Percentiles rank a stretch among this genome's conserved stretches.
phyloP scores from a whole-genome alignment of 1,140 invertebrate genomes.

The Drosophila tani region DNA sequence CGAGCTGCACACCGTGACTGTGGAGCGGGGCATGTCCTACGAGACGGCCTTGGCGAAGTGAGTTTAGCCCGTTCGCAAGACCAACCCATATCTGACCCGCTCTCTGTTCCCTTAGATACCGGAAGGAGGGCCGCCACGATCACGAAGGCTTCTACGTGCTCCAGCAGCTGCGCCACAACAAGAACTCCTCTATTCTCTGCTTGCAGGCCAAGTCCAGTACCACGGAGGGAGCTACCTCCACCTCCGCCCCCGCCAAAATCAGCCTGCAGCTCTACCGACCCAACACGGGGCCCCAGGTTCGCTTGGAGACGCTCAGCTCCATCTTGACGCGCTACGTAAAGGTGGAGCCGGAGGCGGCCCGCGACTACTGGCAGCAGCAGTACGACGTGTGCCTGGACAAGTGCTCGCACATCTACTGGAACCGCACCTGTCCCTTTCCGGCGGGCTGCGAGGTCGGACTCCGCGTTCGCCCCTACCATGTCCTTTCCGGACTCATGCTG shows the following conservation, averaged over 20 bases:
- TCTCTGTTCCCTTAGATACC: conserved; percentile 19
- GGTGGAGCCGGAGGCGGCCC: conserved; percentile 37
- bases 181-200: conserved; percentile 61
- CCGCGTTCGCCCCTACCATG: conserved; percentile 61
- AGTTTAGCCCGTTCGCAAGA: conserved; percentile 40
- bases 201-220: conserved; percentile 7
- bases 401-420: conserved; percentile 67
- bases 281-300: conserved; percentile 67
- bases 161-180: conserved; percentile 44
- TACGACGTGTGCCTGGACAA: conserved; percentile 43
- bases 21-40: conserved; percentile 95
- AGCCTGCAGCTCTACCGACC: conserved; percentile 58
- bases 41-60: conserved; percentile 92
- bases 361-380: conserved; percentile 45
- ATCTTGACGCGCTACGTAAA: conserved; percentile 51
- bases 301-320: conserved; percentile 49
- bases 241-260: conserved; percentile 19
- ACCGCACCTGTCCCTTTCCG: conserved; percentile 37
- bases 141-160: conserved; percentile 65
- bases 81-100: neutral
- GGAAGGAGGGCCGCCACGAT: conserved; percentile 28
- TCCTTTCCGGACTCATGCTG: conserved; percentile 66
- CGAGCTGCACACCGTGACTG: conserved; percentile 95
- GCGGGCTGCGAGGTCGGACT: conserved; percentile 53
- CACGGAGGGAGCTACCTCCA: neutral